Conservation (phyloP, 2,797 vertebrate genomes). For the Botia almorhae region DNA sequence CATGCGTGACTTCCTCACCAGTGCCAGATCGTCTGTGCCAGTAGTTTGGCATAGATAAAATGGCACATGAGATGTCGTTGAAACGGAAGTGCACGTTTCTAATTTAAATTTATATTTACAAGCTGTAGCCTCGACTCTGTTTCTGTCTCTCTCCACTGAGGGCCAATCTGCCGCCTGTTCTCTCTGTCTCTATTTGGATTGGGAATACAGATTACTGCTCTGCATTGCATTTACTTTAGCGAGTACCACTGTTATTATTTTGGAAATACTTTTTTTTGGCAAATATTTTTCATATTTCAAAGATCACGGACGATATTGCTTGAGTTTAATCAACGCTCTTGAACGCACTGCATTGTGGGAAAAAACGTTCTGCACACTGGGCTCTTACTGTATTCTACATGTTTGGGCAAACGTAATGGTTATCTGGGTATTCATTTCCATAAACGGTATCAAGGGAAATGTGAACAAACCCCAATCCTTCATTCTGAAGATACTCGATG, state of each 20-base stretch:
- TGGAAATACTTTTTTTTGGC: no score
- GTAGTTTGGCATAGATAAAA: slow-evolving; percentile 23
- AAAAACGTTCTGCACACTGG: no score
- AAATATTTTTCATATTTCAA: no score
- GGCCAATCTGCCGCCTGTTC: background rate
- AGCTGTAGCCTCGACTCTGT: background rate
- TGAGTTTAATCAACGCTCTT: no score
- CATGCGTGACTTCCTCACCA: slow-evolving; percentile 18
- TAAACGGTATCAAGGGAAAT: no score
- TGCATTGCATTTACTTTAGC: background rate
- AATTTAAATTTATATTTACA: slow-evolving; percentile 27
- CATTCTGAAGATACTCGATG: slow-evolving; percentile 16
- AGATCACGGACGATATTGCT: no score
- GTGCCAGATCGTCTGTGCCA: slow-evolving; percentile 28
- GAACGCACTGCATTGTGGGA: no score
- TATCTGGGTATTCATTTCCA: no score
- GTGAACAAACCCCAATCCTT: no score
- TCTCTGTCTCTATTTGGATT: background rate
- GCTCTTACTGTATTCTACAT: no score
- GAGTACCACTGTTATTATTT: background rate
- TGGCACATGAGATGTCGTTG: slow-evolving; percentile 12
- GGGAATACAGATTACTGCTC: background rate
- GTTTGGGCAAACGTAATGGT: no score
- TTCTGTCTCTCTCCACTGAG: slow-evolving; percentile 5
- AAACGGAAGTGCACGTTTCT: slow-evolving; percentile 26